Percentiles rank a stretch among this genome's conserved stretches.
Evolutionary conservation across 2,113 vertebrate species (phyloP).

Genomic region (Nipponia nippon): DNA sequence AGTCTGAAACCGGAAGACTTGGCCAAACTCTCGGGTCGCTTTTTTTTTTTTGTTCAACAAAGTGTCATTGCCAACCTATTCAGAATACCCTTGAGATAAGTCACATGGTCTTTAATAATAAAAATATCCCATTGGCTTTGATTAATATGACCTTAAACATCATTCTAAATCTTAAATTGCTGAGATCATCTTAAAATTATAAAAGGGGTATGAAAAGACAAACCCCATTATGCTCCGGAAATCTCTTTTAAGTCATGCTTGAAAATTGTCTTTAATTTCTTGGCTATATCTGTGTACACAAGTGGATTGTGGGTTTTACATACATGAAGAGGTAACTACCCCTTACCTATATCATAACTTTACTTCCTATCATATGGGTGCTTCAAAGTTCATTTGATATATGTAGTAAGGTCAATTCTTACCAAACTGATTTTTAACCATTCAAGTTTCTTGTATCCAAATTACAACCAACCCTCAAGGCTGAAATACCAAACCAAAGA

Average conservation of each 20-base stretch:
- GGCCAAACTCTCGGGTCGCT: neutral
- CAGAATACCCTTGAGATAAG: neutral
- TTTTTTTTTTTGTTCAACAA: neutral
- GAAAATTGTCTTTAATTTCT: neutral
- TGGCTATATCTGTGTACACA: neutral
- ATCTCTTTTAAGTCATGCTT: neutral
- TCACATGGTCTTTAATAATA: neutral
- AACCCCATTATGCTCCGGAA: neutral
- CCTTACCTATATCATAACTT: neutral
- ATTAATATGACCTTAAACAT: neutral
- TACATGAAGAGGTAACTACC: neutral
- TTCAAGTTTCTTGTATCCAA: neutral
- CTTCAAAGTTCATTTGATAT: neutral
- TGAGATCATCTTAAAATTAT: neutral
- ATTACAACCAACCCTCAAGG: neutral
- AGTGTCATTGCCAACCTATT: neutral
- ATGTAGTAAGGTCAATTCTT: neutral
- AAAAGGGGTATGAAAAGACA: neutral
- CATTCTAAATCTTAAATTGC: neutral
- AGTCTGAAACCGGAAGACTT: neutral
- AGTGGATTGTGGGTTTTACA: neutral
- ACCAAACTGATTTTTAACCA: neutral
- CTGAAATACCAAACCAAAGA: neutral
- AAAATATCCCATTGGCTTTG: neutral
- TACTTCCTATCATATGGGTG: neutral